Percentiles rank a stretch among this genome's conserved stretches.
Conservation (phyloP, 2,797 vertebrate genomes). For the Falco concolor region DNA sequence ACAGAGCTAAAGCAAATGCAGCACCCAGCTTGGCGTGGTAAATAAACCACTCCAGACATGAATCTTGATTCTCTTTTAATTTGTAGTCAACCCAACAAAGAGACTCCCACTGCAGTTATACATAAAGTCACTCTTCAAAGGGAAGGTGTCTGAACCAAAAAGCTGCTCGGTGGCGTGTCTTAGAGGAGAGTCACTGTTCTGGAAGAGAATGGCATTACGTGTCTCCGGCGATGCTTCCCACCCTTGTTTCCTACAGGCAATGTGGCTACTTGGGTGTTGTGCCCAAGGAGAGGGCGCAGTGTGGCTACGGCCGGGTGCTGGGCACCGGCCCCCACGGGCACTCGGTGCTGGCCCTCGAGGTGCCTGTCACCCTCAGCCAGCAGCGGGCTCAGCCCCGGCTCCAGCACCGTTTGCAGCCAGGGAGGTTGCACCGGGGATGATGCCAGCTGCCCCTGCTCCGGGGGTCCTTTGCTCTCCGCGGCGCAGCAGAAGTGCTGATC, state of each 20-base stretch:
- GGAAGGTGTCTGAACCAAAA: not conserved
- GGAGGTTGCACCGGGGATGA: not conserved
- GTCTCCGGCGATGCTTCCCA: not conserved
- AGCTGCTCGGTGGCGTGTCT: not conserved
- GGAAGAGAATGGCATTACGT: not conserved
- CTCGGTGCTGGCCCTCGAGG: not conserved
- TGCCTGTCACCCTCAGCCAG: not conserved
- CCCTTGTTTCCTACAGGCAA: not conserved
- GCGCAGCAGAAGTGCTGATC: rapidly evolving
- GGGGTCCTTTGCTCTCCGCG: not conserved
- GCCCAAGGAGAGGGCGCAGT: not conserved
- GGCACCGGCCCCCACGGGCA: rapidly evolving
- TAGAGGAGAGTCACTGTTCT: not conserved
- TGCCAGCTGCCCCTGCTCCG: not conserved
- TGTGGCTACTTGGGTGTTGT: rapidly evolving
- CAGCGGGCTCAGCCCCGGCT: not conserved
- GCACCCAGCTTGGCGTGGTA: not conserved
- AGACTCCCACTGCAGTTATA: not conserved
- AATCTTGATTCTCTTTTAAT: not conserved
- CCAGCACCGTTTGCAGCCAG: not conserved
- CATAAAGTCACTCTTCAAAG: not conserved
- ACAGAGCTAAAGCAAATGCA: not conserved
- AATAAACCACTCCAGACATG: not conserved
- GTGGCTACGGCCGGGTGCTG: not conserved
- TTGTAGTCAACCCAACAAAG: not conserved